Percentiles rank a stretch among this genome's conserved stretches.
Conservation (phyloP, 2,797 vertebrate species). For the Poecilia picta region DNA sequence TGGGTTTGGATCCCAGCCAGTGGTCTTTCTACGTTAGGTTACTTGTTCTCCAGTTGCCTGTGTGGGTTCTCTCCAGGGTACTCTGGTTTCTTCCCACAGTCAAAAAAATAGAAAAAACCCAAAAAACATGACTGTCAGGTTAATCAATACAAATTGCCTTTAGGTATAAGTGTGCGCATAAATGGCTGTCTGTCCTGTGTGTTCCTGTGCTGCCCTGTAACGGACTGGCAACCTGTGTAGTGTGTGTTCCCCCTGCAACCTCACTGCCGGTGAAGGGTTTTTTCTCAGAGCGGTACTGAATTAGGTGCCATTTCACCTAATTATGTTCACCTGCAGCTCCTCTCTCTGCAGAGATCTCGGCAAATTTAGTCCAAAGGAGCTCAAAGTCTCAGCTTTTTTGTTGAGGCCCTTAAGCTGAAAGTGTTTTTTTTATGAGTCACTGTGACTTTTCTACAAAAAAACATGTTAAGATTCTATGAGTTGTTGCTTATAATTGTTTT, state of each 20-base stretch:
- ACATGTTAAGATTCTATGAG: background rate
- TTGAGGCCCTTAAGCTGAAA: background rate
- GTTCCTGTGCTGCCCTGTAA: background rate
- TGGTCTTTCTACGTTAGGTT: background rate
- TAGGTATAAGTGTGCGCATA: background rate
- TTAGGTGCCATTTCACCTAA: background rate
- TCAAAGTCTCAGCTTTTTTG: background rate
- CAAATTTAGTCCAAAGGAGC: background rate
- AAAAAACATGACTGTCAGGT: no score
- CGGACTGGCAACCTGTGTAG: background rate
- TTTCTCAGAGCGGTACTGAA: background rate
- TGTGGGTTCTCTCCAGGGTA: background rate
- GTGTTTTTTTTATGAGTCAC: constrained; percentile 1
- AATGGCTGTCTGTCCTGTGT: background rate
- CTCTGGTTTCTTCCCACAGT: background rate
- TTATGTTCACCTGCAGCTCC: background rate
- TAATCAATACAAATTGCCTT: background rate
- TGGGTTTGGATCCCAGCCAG: background rate
- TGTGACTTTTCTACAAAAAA: background rate
- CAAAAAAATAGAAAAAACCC: no score
- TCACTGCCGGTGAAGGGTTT: background rate
- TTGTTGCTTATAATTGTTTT: background rate
- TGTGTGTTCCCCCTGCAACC: no score
- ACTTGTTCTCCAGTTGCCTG: background rate
- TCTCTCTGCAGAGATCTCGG: background rate